These are phyloP conservation scores for Arctocebus calabarensis DNA, from an alignment of 2,797 vertebrate species.

Conservation along the genomic window DNA sequence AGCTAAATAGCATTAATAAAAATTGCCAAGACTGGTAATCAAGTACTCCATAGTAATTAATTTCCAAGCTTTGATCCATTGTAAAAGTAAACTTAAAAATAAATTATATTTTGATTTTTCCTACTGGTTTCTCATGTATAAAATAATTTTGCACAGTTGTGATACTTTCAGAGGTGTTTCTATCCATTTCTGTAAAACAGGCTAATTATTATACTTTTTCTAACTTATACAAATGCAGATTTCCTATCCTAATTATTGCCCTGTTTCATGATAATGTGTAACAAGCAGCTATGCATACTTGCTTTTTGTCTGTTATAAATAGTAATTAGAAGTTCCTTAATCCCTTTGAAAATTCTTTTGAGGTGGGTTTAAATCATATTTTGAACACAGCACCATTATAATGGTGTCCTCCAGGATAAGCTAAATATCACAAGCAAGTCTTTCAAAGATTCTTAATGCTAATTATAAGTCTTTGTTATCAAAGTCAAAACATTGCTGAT, in stretches of 20 bases:
- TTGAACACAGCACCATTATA: background rate
- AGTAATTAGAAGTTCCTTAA: slow-evolving; percentile 15
- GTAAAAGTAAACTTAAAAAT: slow-evolving; percentile 21
- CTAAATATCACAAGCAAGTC: background rate
- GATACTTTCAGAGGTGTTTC: background rate
- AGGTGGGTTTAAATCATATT: background rate
- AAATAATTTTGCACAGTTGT: background rate
- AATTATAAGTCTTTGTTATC: slow-evolving; percentile 14
- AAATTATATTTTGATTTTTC: background rate
- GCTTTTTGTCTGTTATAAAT: background rate
- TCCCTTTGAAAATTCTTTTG: background rate
- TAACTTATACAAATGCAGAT: background rate
- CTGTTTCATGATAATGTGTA: background rate
- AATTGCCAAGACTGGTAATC: background rate
- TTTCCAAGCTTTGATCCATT: background rate
- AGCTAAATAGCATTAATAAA: background rate
- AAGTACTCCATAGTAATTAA: background rate
- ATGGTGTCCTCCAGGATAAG: background rate
- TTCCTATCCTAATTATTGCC: background rate
- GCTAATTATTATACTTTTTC: background rate
- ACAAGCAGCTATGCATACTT: background rate
- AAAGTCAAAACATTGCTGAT: slow-evolving; percentile 51
- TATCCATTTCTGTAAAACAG: background rate
- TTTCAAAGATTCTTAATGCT: background rate
- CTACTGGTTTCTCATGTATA: background rate